Conservation (phyloP, 2,888 invertebrate genomes). For the Apodemia duryi region DNA sequence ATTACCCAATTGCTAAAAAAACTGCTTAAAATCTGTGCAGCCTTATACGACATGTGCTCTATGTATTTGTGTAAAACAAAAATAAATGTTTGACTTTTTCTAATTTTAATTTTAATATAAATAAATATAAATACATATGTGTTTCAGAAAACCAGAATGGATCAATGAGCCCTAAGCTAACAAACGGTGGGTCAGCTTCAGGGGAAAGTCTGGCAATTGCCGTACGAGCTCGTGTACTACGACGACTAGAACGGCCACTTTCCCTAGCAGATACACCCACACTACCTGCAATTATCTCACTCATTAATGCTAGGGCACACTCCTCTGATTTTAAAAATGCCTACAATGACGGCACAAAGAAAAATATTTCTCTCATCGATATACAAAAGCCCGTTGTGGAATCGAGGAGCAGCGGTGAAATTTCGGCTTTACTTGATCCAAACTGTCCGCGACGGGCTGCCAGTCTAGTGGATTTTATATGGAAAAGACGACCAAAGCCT, state of each 20-base stretch:
- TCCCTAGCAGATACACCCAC: constrained; percentile 51
- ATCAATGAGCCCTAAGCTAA: constrained; percentile 36
- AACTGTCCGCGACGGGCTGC: constrained; percentile 39
- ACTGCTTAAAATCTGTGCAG: too few species aligned
- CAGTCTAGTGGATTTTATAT: constrained; percentile 45
- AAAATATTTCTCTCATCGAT: constrained; percentile 35
- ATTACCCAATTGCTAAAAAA: too few species aligned
- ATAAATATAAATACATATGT: background rate
- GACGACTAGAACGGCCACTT: constrained; percentile 52
- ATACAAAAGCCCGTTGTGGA: constrained; percentile 36
- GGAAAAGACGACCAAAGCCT: constrained; percentile 29
- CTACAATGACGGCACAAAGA: constrained; percentile 23
- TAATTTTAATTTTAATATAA: background rate
- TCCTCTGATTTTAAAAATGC: constrained; percentile 43
- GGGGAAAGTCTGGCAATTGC: constrained; percentile 53
- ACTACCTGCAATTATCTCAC: constrained; percentile 43
- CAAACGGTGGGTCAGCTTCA: constrained; percentile 37
- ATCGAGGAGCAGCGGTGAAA: constrained; percentile 44
- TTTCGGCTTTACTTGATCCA: constrained; percentile 39
- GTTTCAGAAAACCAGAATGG: constrained; percentile 46
- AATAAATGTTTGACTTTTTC: background rate
- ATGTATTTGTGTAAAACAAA: too few species aligned
- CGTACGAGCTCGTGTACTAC: constrained; percentile 51
- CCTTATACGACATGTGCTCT: too few species aligned
- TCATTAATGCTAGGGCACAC: constrained; percentile 47